These are phyloP conservation scores for Dufourea novaeangliae DNA, from an alignment of 1,140 invertebrate species.

Conservation along the genomic window DNA sequence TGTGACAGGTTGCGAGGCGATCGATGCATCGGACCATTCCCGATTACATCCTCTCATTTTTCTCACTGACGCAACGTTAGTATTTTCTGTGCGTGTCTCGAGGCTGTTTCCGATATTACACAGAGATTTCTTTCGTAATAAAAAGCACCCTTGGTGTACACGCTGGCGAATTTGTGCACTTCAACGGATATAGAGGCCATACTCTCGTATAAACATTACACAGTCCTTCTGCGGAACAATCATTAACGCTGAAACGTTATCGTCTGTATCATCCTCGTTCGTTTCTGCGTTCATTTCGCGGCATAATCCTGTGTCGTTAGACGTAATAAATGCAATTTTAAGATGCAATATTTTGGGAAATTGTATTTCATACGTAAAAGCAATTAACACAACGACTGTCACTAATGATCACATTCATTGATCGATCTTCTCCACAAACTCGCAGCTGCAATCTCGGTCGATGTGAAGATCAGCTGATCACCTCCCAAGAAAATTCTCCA, in stretches of 20 bases:
- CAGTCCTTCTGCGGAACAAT: neutral
- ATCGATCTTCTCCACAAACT: too few relatives aligned
- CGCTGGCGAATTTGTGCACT: neutral
- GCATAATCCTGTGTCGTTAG: slow-evolving; percentile 12
- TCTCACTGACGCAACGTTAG: neutral
- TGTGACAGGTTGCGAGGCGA: slow-evolving; percentile 23
- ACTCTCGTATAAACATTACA: slow-evolving; percentile 25
- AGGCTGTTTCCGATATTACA: neutral
- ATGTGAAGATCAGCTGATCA: slow-evolving; percentile 28
- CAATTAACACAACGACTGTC: neutral
- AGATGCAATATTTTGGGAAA: too few relatives aligned
- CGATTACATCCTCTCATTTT: neutral
- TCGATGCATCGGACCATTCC: slow-evolving; percentile 2
- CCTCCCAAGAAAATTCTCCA: neutral
- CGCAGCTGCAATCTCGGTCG: neutral
- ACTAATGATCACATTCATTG: neutral
- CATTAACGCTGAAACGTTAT: slow-evolving; percentile 1
- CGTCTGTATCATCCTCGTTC: slow-evolving; percentile 47
- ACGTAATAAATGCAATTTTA: neutral
- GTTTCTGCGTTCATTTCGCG: slow-evolving; percentile 14
- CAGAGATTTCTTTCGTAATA: neutral
- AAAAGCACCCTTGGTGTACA: neutral
- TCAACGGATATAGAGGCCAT: neutral
- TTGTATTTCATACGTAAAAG: too few relatives aligned
- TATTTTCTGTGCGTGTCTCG: neutral